A percentile compares a stretch with the other conserved stretches of the same genome.
These are phyloP conservation scores for Eremophila alpestris DNA, from an alignment of 2,797 vertebrate genomes.

Conservation along the genomic window DNA sequence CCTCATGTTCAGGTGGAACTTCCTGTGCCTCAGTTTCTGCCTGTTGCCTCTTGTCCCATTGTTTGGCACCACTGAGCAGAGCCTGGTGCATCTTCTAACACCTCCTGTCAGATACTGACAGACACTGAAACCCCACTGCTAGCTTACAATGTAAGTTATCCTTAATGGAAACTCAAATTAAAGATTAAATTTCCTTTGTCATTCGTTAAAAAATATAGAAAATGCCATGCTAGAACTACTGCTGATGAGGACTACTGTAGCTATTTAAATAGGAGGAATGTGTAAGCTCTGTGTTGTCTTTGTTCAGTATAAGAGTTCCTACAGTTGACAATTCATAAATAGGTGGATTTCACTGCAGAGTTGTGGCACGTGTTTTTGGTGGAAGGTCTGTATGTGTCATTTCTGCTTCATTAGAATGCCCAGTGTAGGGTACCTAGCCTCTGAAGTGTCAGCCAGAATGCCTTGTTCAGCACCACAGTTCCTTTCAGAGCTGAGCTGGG, in stretches of 20 bases:
- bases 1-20: neutral
- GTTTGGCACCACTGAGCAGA: neutral
- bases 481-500: neutral
- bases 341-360: neutral
- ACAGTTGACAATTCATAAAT: accelerated
- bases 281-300: accelerated
- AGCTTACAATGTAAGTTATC: neutral
- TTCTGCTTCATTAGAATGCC: neutral
- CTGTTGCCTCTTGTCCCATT: neutral
- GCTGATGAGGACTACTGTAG: neutral
- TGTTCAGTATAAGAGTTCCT: neutral
- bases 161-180: neutral
- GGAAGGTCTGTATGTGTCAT: neutral
- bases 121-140: neutral
- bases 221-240: neutral
- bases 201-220: neutral
- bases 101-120: neutral
- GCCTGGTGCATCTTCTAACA: neutral
- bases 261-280: neutral
- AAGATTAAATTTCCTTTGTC: neutral
- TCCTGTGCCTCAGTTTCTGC: neutral
- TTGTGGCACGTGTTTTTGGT: neutral
- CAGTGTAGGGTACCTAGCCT: neutral
- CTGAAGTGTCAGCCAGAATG: neutral
- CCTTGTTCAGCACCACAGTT: neutral